Evolutionary conservation across 1,140 invertebrate species (phyloP), one percentile per base, ranked within the genome.

Genomic region (Drosophila sucinea): DNA sequence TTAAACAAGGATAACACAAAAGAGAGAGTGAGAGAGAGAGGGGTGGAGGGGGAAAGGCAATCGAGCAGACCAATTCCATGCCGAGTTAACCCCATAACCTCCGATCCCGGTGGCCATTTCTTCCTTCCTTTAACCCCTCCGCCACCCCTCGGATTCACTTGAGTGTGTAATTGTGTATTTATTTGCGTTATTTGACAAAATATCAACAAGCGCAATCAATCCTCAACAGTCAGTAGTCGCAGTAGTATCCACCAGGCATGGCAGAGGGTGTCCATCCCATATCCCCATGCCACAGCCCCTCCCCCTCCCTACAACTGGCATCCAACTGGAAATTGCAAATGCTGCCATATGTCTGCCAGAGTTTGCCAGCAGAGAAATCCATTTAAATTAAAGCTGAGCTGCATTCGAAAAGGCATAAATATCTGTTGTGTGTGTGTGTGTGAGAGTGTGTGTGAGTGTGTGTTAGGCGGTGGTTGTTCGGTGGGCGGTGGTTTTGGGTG

Each of bases 131-230:
- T 23, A 17, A 17, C 17, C 23, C 35, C 51, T 33, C 57, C 27
- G 3, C 35, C 35, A 54, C 41, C 61, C 72, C 64, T 58, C 35
- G 77, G 55, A 79, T 58, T 84, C 84, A 89, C 84, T 89, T 89
- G 84, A 89, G 85, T 89, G 84, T 89, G 84, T 90, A 89, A 89
- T 89, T 89, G 84, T 89, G 84, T 89, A 89, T 89, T 89, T 89
- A 89, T 89, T 89, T 89, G 81, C 85, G 85, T 89, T 89, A 89
- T 89, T 89, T 89, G 84, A 89, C 85, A 89, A 89, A 89, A 89
- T 89, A 89, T 89, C 84, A 89, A 89, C 84, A 89, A 89, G 84
- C 84, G 78, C 84, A 89, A 89, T 89, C 84, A 89, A 89, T 89
- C 83, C 83, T 87, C 70, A 60, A 55, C 84, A 79, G 79, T 79